Evolutionary conservation across 2,888 invertebrate species (phyloP).

Genomic region (Tortricodes alternella): DNA sequence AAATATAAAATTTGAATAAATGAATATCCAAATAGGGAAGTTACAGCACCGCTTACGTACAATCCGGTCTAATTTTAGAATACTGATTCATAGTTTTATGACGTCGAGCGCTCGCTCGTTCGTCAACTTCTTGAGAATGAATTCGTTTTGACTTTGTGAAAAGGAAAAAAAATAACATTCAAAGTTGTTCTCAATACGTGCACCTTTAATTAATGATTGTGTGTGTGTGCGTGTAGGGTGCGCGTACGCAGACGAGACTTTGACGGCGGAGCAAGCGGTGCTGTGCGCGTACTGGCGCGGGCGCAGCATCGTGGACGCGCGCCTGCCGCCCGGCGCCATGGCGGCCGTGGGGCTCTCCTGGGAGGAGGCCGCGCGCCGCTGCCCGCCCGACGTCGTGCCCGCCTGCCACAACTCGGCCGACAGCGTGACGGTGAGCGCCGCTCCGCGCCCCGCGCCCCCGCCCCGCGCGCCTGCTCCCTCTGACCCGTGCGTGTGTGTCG

Average conservation of each 20-base stretch:
- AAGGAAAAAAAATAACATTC: too few relatives aligned
- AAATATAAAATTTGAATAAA: too few relatives aligned
- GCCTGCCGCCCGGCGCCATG: conserved; percentile 91
- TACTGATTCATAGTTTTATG: background rate
- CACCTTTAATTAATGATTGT: background rate
- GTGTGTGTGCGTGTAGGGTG: conserved; percentile 84
- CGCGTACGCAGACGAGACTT: conserved; percentile 97
- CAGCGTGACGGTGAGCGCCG: conserved; percentile 88
- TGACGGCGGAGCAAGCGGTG: conserved; percentile 96
- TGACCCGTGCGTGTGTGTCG: background rate
- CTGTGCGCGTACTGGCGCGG: conserved; percentile 97
- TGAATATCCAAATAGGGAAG: too few relatives aligned
- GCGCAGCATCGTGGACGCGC: conserved; percentile 89
- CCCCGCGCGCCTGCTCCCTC: background rate
- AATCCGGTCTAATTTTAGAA: background rate
- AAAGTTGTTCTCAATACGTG: too few relatives aligned
- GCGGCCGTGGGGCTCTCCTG: conserved; percentile 96
- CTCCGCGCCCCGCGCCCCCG: background rate
- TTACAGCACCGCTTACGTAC: background rate
- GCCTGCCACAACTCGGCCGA: conserved; percentile 98
- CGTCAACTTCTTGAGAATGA: too few relatives aligned
- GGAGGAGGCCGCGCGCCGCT: conserved; percentile 89
- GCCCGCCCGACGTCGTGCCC: conserved; percentile 90
- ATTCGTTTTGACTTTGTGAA: too few relatives aligned
- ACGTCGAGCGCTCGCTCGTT: background rate